Evolutionary conservation across 2,888 invertebrate genomes (phyloP).

Genomic region (Drosophila helvetica): DNA sequence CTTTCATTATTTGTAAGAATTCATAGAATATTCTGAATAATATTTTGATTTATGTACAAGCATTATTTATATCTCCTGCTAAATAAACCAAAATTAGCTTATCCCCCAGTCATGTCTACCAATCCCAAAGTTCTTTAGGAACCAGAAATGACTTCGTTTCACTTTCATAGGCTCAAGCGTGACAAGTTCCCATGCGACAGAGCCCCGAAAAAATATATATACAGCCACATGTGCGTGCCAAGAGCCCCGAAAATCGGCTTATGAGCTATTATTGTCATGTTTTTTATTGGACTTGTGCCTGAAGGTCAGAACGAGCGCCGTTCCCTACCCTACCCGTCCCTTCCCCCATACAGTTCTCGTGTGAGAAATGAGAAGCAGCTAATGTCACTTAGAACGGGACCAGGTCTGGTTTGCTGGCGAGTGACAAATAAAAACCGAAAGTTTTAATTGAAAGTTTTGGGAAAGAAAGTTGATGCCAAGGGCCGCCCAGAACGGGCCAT

Average conservation of each 20-base stretch:
- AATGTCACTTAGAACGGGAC: conserved; percentile 54
- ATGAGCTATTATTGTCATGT: conserved; percentile 12
- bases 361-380: conserved; percentile 49
- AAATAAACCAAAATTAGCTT: neutral
- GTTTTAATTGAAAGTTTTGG: conserved; percentile 59
- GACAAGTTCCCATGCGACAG: conserved; percentile 22
- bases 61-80: no score
- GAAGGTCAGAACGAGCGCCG: conserved; percentile 32
- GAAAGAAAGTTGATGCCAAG: conserved; percentile 58
- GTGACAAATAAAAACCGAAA: conserved; percentile 58
- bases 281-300: neutral
- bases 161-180: conserved; percentile 16
- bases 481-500: conserved; percentile 46
- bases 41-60: no score
- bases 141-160: conserved; percentile 4
- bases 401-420: conserved; percentile 35
- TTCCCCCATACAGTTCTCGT: conserved; percentile 16
- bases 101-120: neutral
- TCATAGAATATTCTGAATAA: no score
- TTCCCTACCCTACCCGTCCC: no score
- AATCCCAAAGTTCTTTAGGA: neutral
- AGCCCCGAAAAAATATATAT: conserved; percentile 1
- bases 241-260: conserved; percentile 31
- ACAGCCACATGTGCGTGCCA: neutral
- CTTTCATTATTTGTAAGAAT: neutral